Conservation (phyloP, 2,113 vertebrate genomes). For the Nerophis ophidion region DNA sequence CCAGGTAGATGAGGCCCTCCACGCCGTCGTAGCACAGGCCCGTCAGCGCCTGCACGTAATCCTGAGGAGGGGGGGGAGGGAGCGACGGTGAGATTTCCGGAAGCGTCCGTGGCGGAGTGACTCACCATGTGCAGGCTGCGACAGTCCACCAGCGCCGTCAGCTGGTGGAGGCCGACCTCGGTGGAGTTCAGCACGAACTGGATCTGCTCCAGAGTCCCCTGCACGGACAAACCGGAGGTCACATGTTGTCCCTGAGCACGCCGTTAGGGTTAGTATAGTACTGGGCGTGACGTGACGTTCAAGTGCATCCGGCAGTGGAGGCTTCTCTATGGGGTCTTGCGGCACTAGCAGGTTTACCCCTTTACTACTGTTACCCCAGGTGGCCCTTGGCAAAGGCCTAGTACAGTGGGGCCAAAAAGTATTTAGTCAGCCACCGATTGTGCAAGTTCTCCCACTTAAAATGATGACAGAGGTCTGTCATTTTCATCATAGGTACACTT, state of each 20-base stretch:
- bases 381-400: too few species aligned
- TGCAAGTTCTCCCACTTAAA: too few species aligned
- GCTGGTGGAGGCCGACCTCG: constrained; percentile 87
- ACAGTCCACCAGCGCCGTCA: constrained; percentile 92
- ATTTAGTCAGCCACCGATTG: too few species aligned
- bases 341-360: too few species aligned
- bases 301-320: too few species aligned
- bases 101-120: not conserved
- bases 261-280: too few species aligned
- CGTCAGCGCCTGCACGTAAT: constrained; percentile 90
- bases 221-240: constrained; percentile 5
- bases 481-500: too few species aligned
- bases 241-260: not conserved
- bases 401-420: too few species aligned
- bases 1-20: constrained; percentile 96
- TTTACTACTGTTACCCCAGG: too few species aligned
- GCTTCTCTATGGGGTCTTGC: too few species aligned
- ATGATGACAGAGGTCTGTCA: too few species aligned
- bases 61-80: constrained; percentile 59
- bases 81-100: not conserved
- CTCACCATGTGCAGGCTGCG: constrained; percentile 94
- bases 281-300: too few species aligned
- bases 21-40: constrained; percentile 95
- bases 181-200: constrained; percentile 88
- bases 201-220: constrained; percentile 82